Evolutionary conservation across 1,140 invertebrate species (phyloP), one percentile per base, ranked within the genome.

Genomic region (Drosophila simulans): DNA sequence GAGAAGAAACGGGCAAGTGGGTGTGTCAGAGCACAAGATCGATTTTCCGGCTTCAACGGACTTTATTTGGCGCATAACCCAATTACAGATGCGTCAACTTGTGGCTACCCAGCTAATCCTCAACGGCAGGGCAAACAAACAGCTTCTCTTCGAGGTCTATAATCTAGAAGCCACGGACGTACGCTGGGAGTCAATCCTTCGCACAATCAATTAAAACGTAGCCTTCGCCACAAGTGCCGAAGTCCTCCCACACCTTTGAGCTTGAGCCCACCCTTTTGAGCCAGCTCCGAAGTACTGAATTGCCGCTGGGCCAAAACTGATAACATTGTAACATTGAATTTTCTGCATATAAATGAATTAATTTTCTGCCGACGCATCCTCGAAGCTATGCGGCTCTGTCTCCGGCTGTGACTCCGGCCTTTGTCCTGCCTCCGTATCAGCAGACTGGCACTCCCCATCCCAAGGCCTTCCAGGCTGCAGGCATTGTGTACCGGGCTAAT

Each of bases 301-400:
- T 68, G 82, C 83, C 83, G 65, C 83, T 89, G 77, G 82, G 81
- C 86, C 54, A 64, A 74, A 80, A 91, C 76, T 90, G 86, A 90
- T 90, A 91, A 91, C 88, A 88, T 88, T 83, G 82, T 86, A 83
- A 83, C 88, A 88, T 82, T 81, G 75, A 86, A 89, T 91, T 84
- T 91, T 81, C 81, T 88, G 88, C 88, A 91, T 91, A 91, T 91
- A 91, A 91, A 91, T 91, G 88, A 89, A 91, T 91, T 91, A 91
- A 91, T 91, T 91, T 91, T 69, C 79, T 66, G 48, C 66, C 77
- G 34, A 68, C 53, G 75, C 55, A 74, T 74, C 40, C 58, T 72
- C 27, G 25, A 25, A 25, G 45, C 45, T 48, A 31, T 15, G 7
- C 34, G 48, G 45, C 48, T 60, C 37, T 37, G 42, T 66, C 52